Base-by-base conservation (phyloP, 1,140 invertebrate genomes). In the Pachypeltis micranthus region DNA sequence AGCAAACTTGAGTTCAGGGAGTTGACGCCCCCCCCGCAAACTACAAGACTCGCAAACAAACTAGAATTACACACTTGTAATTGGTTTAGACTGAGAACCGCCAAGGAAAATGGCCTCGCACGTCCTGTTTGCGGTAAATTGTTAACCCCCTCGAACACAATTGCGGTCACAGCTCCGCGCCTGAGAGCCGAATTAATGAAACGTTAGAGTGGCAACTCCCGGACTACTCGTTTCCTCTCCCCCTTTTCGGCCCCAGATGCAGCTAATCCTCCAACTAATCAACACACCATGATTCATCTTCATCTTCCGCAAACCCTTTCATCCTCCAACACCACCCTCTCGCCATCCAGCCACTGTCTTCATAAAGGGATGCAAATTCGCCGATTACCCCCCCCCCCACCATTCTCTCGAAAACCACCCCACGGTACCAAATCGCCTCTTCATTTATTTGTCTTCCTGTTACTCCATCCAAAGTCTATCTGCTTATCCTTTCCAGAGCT, bases 271-370 rank as follows among this genome's bases (percentile, higher is more conserved):
- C 19, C 54, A 23, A 10, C 55, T 63, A 63, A 63, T 63, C 61
- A 63, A 63, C 61, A 63, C 61, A 28, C 61, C 61, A 63, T 63
- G 61, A 63, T 63, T 63, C 61, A 63, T 63, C 61, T 63, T 57
- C 54, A 51, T 54, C 61, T 63, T 63, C 34, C 47, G n/a, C 19
- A 7, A 51, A 10, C 47, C 47, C 47, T 51, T 51, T 51, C 47
- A 21, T 14, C 47, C 7, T 21, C 47, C 10, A n/a, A n/a, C n/a
- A n/a, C n/a, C n/a, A n/a, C n/a, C n/a, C n/a, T n/a, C n/a, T n/a
- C n/a, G n/a, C n/a, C n/a, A n/a, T n/a, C n/a, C n/a, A n/a, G n/a
- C n/a, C n/a, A n/a, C n/a, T n/a, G n/a, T n/a, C n/a, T n/a, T n/a
- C n/a, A n/a, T n/a, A n/a, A n/a, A n/a, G n/a, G 47, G 31, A 63